Evolutionary conservation across 2,797 vertebrate genomes (phyloP), one percentile per base, ranked within the genome.

Genomic region (Anabacerthia variegaticeps): DNA sequence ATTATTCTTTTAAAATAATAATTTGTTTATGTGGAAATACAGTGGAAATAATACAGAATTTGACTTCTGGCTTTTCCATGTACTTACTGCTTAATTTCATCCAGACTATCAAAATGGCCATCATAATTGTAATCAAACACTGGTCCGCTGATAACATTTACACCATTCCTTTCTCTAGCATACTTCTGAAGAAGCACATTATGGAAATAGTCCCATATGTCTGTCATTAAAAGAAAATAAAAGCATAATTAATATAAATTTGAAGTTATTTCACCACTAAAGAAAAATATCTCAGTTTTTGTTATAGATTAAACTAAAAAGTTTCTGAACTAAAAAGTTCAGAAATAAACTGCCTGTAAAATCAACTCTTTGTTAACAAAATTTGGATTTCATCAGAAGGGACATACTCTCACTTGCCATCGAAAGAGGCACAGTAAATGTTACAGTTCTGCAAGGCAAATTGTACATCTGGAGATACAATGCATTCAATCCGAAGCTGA

Each of bases 81-180:
- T 93, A 98, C 98, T 98, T 97, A 99, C 99, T 54, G 36, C 58
- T 82, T 85, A 71, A 97, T 93, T 67, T 95, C 91, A 59, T 78
- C 79, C 28, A 96, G 91, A 27, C 96, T 61, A 91, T 99, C 99
- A 84, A 98, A 98, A 89, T 96, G 98, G 58, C 99, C 99, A 68
- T 99, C 98, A 22, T 96, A 99, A 97, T 99, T 97, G 71, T 98
- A 95, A 95, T 99, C 99, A 36, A 99, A 99, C 92, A 99, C 96
- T 6, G 99, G 99, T 75, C 99, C 99, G 69, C 99, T 99, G 92
- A 99, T 84, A 68, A 99, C 96, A 78, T 99, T 99, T 46, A 99
- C 81, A 71, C 98, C 98, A 62, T 99, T 99, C 88, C 98, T 98
- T 92, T 98, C 96, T 36, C 73, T 88, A n/a, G 98, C 98, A 77